phyloP scores from a whole-genome alignment of 2,797 vertebrate species.

The Okamejei kenojei region DNA sequence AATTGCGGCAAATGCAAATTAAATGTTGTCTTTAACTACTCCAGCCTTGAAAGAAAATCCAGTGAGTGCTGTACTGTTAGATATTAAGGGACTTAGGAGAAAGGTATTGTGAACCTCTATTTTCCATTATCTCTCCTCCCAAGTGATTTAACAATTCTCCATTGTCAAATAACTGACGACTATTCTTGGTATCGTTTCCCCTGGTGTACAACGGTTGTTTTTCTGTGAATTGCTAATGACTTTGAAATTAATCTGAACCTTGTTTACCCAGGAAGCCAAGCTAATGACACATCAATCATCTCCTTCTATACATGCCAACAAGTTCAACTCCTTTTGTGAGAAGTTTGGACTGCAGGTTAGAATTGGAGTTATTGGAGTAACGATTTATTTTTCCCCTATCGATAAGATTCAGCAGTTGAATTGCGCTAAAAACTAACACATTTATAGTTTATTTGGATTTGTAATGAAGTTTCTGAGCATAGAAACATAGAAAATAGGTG shows the following conservation, averaged over 20 bases:
- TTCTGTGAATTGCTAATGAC: constrained; percentile 6
- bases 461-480: background rate
- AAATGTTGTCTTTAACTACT: too few relatives aligned
- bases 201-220: background rate
- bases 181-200: constrained; percentile 2
- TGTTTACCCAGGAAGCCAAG: background rate
- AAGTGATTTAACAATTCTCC: background rate
- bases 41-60: too few relatives aligned
- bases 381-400: background rate
- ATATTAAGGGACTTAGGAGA: background rate
- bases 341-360: background rate
- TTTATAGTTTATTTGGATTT: background rate
- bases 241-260: constrained; percentile 14
- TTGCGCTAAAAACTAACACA: background rate
- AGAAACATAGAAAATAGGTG: too few relatives aligned
- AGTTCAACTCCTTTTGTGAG: background rate
- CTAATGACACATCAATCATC: background rate
- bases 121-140: background rate
- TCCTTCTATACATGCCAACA: background rate
- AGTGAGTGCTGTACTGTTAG: background rate
- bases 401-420: background rate
- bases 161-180: constrained; percentile 2
- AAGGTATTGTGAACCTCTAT: background rate
- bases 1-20: background rate
- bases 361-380: background rate